Conservation (phyloP, 2,113 vertebrate genomes). For the Nesoenas mayeri region DNA sequence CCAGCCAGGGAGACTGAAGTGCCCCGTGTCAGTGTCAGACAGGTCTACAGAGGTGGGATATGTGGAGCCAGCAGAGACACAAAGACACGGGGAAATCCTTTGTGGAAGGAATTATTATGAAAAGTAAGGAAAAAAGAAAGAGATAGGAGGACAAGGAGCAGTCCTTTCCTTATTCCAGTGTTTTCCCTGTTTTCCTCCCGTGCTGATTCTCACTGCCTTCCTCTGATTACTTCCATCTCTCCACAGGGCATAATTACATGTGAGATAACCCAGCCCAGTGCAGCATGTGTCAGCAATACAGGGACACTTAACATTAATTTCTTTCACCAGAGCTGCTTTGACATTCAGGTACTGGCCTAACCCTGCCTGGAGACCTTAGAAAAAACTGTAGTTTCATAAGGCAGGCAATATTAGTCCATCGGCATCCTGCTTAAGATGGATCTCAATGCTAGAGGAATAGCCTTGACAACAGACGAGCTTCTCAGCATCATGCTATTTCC, state of each 20-base stretch:
- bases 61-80: neutral
- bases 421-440: neutral
- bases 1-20: neutral
- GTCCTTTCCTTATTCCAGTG: neutral
- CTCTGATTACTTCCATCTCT: neutral
- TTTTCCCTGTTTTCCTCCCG: neutral
- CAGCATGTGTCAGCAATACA: neutral
- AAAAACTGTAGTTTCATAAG: neutral
- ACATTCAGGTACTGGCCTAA: neutral
- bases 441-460: neutral
- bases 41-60: neutral
- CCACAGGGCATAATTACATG: neutral
- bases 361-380: neutral
- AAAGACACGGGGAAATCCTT: neutral
- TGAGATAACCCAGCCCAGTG: neutral
- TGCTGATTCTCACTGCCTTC: neutral
- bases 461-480: neutral
- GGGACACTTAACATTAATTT: neutral
- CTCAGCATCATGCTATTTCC: neutral
- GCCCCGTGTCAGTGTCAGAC: rapidly evolving
- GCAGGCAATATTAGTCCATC: neutral
- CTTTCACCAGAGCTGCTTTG: neutral
- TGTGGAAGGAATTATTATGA: neutral
- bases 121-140: neutral
- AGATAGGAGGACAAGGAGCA: neutral